Evolutionary conservation across 2,113 vertebrate species (phyloP), one percentile per base, ranked within the genome.

Genomic region (Poeciliopsis occidentalis): DNA sequence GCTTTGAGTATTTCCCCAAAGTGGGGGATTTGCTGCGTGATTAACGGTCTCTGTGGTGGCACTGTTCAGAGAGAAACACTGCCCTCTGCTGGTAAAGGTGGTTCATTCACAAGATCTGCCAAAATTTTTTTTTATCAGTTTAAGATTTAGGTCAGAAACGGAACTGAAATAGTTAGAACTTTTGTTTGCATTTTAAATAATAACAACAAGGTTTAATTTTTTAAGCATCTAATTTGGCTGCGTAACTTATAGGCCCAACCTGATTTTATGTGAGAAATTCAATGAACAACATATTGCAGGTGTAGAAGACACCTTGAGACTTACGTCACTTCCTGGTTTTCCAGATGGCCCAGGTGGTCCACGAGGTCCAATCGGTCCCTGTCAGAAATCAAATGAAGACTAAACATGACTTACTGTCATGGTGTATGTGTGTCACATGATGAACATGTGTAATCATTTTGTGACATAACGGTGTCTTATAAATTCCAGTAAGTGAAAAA

Each of bases 301-400:
- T 67, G 24, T 8, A 10, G 26, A 51, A 51, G 2, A 64, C 41
- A 29, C 4, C 30, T 60, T 1, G 8, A 71, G 64, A 93, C 97
- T 96, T 88, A 99, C 97, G 83, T 99, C 97, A 71, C 97, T 97
- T 63, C 97, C 97, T 67, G 97, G 81, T 93, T 98, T 99, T 87
- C 97, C 97, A 80, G 97, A 89, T 65, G 96, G 93, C 68, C 97
- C 97, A 19, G 96, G 26, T 84, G 97, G 96, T 84, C 97, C 97
- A 65, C 97, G 96, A 61, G 97, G 97, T 93, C 97, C 97, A 92
- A 97, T 87, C 12, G 97, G 71, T 89, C 97, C 97, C 97, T 98
- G 15, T 79, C 67, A 70, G 31, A 17, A 73, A 67, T n/a, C n/a
- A 84, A 73, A 73, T 3, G n/a, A 24, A 32, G 7, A 41, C n/a